These are phyloP conservation scores for Amniataba percoides DNA, from an alignment of 2,797 vertebrate species.

Conservation along the genomic window DNA sequence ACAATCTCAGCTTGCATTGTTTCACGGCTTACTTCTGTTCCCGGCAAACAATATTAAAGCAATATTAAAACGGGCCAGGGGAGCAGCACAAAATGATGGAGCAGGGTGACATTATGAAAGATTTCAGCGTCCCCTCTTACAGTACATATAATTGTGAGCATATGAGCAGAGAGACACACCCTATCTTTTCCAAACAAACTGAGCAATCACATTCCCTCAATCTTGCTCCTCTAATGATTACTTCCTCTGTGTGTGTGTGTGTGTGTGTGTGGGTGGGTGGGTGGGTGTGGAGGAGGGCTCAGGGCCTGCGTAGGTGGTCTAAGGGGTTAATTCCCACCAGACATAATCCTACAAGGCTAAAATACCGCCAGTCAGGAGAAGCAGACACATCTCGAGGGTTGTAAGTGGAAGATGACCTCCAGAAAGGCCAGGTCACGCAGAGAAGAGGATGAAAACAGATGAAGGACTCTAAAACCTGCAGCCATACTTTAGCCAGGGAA, in stretches of 20 bases:
- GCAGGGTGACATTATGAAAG: slow-evolving; percentile 12
- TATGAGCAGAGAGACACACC: slow-evolving; percentile 38
- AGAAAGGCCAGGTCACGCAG: slow-evolving; percentile 52
- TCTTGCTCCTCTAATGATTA: slow-evolving; percentile 58
- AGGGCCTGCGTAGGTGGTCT: slow-evolving; percentile 74
- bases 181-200: slow-evolving; percentile 71
- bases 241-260: slow-evolving; percentile 65
- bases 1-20: slow-evolving; percentile 77
- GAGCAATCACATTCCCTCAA: slow-evolving; percentile 62
- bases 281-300: slow-evolving; percentile 50
- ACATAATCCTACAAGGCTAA: slow-evolving; percentile 72
- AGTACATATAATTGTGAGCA: slow-evolving; percentile 29
- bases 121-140: slow-evolving; percentile 3
- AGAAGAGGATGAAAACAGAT: slow-evolving; percentile 62
- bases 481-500: slow-evolving; percentile 41
- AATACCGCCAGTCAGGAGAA: slow-evolving; percentile 58
- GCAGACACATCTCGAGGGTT: slow-evolving; percentile 65
- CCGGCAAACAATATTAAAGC: slow-evolving; percentile 42
- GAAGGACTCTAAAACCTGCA: slow-evolving; percentile 52
- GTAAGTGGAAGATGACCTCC: slow-evolving; percentile 63
- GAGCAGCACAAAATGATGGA: slow-evolving; percentile 22
- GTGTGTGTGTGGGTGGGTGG: background rate
- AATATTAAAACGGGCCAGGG: slow-evolving; percentile 21
- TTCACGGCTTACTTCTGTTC: slow-evolving; percentile 71
- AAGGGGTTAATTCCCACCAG: slow-evolving; percentile 75